These are phyloP conservation scores for Drosophila nikananu DNA, from an alignment of 1,140 invertebrate species.

Conservation along the genomic window DNA sequence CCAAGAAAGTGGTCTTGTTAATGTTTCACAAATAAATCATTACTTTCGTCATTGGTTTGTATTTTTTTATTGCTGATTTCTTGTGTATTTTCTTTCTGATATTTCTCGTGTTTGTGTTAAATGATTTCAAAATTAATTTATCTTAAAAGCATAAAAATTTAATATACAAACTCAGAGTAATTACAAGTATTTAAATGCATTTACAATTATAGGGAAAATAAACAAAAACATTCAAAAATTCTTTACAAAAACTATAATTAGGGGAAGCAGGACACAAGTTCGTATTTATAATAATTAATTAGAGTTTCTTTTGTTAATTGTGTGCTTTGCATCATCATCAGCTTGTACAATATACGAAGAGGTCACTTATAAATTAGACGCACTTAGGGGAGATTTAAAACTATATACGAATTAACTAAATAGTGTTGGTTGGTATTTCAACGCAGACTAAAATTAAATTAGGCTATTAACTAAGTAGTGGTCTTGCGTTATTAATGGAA, in stretches of 20 bases:
- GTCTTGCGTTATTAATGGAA: conserved; percentile 22
- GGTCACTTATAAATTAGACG: conserved; percentile 39
- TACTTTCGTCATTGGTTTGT: conserved; percentile 45
- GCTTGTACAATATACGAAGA: conserved; percentile 43
- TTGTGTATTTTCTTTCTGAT: conserved; percentile 58
- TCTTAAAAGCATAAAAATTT: conserved; percentile 76
- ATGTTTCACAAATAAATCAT: not conserved
- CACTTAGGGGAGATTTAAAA: conserved; percentile 32
- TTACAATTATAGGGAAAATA: conserved; percentile 55
- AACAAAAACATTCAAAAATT: conserved; percentile 60
- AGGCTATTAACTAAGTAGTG: conserved; percentile 27
- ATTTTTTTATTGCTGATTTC: conserved; percentile 55
- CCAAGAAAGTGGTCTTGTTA: not conserved
- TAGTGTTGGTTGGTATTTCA: conserved; percentile 49
- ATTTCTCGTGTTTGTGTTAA: conserved; percentile 51
- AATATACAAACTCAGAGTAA: conserved; percentile 57
- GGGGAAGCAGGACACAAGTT: conserved; percentile 8
- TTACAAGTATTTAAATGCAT: conserved; percentile 77
- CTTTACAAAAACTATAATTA: conserved; percentile 36
- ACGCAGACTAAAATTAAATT: conserved; percentile 49
- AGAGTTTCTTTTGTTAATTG: conserved; percentile 14
- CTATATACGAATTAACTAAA: conserved; percentile 34
- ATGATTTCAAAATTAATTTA: conserved; percentile 51
- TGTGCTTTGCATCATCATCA: conserved; percentile 46
- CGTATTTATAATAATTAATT: conserved; percentile 26